A percentile compares a stretch with the other conserved stretches of the same genome.
Conservation (phyloP, 2,797 vertebrate genomes). For the Rhadinocentrus ornatus region DNA sequence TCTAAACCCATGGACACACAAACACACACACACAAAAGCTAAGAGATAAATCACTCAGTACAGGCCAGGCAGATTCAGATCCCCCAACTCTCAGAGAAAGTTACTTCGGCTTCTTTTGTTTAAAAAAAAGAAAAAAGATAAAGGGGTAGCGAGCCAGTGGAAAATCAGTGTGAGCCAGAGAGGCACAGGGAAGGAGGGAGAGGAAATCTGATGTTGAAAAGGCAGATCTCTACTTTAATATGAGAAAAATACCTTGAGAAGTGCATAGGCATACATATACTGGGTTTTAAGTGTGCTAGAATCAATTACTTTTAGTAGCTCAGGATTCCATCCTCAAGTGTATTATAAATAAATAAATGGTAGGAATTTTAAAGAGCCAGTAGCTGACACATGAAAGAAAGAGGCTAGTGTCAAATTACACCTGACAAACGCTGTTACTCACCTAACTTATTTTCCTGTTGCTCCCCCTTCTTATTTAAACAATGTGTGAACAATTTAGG, state of each 20-base stretch:
- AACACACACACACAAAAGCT: conserved; percentile 10
- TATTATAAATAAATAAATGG: conserved; percentile 20
- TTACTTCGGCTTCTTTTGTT: conserved; percentile 38
- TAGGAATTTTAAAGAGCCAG: conserved; percentile 34
- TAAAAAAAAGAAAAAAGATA: background rate
- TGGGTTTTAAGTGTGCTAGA: conserved; percentile 31
- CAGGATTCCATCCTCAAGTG: conserved; percentile 23
- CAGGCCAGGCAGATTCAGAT: conserved; percentile 51
- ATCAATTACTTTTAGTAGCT: conserved; percentile 41
- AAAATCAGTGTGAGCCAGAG: conserved; percentile 33
- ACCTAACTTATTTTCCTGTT: background rate
- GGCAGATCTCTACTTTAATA: conserved; percentile 50
- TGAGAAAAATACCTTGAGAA: conserved; percentile 62
- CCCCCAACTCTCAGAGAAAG: conserved; percentile 33
- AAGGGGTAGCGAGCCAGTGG: background rate
- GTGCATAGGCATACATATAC: conserved; percentile 12
- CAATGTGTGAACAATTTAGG: background rate
- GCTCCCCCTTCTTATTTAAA: background rate
- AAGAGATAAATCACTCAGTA: conserved; percentile 54
- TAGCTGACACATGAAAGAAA: conserved; percentile 8
- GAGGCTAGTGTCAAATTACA: background rate
- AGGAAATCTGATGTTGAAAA: conserved; percentile 44
- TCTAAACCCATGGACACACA: conserved; percentile 8
- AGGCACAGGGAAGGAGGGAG: conserved; percentile 34
- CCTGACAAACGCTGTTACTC: background rate